Evolutionary conservation across 2,888 invertebrate species (phyloP).

Genomic region (Diarsia rubi): DNA sequence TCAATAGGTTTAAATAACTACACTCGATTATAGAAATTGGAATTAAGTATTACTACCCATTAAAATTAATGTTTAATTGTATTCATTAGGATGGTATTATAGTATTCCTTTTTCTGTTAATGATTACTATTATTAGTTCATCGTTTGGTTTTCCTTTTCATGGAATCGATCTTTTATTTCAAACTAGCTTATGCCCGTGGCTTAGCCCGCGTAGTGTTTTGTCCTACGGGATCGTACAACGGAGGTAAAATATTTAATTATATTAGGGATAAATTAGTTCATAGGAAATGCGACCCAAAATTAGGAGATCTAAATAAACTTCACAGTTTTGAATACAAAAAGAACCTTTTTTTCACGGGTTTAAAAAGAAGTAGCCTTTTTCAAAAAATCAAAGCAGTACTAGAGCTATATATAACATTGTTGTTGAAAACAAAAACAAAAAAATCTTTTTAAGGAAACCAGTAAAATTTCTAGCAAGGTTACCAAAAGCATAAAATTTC

Average conservation of each 20-base stretch:
- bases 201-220: too few relatives aligned
- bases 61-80: background rate
- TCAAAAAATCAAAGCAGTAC: background rate
- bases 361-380: too few relatives aligned
- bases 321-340: too few relatives aligned
- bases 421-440: too few relatives aligned
- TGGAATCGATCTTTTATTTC: background rate
- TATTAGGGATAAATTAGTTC: too few relatives aligned
- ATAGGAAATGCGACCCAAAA: background rate
- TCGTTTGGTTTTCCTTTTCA: conserved; percentile 19
- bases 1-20: background rate
- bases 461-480: conserved; percentile 1
- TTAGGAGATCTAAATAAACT: too few relatives aligned
- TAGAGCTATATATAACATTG: background rate
- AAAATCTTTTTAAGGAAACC: background rate
- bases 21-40: background rate
- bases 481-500: conserved; percentile 3
- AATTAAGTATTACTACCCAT: background rate
- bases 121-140: background rate
- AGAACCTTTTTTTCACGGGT: background rate
- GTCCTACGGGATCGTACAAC: too few relatives aligned
- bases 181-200: too few relatives aligned
- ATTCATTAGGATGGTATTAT: too few relatives aligned
- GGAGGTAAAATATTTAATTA: background rate
- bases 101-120: conserved; percentile 12